phyloP scores from a whole-genome alignment of 1,140 invertebrate genomes.

The Druon quercuslanigerum region DNA sequence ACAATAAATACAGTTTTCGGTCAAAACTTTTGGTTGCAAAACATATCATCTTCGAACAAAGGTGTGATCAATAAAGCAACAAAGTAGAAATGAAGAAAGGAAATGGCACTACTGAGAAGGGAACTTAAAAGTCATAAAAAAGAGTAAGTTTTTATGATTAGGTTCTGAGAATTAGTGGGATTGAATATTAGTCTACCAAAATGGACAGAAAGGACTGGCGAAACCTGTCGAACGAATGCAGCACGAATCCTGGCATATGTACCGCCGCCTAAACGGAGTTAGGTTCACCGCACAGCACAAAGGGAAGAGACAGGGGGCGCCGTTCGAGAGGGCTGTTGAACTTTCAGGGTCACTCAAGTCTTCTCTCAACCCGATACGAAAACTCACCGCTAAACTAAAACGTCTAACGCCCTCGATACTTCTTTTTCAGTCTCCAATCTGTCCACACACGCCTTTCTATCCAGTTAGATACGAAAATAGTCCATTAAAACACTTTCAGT shows the following conservation, averaged over 20 bases:
- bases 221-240: constrained; percentile 36
- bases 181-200: constrained; percentile 10
- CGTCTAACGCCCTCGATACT: constrained; percentile 47
- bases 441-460: constrained; percentile 6
- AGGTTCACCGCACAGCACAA: constrained; percentile 58
- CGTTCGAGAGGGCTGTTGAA: constrained; percentile 69
- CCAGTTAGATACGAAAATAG: background rate
- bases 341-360: constrained; percentile 70
- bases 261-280: constrained; percentile 56
- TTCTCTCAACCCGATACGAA: constrained; percentile 52
- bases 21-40: too few relatives aligned
- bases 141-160: constrained; percentile 8
- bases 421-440: constrained; percentile 32
- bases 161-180: constrained; percentile 1
- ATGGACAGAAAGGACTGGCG: constrained; percentile 23
- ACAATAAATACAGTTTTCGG: too few relatives aligned
- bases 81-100: background rate
- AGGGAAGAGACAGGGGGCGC: constrained; percentile 50
- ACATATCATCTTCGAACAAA: background rate
- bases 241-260: constrained; percentile 36
- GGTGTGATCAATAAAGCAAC: background rate
- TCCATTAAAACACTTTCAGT: background rate
- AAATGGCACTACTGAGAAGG: background rate
- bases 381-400: constrained; percentile 60
- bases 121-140: constrained; percentile 25